Evolutionary conservation across 2,888 invertebrate genomes (phyloP), one percentile per base, ranked within the genome.

Genomic region (Eucera pruinosa): DNA sequence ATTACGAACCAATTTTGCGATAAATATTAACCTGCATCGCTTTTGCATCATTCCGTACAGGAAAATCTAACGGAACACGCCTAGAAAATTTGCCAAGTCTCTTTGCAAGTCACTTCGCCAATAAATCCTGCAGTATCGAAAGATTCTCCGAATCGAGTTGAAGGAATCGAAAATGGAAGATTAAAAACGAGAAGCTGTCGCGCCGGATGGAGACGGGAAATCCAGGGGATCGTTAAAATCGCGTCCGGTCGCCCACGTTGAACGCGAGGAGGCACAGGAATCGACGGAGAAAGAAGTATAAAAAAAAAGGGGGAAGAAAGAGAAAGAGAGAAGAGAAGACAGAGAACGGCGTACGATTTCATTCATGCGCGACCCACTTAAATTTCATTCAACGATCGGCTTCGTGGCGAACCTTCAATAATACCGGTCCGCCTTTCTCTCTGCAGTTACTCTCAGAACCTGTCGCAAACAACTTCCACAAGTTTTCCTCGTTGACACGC

Each of bases 231-330:
- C 86, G 77, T 80, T 84, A 75, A 79, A 87, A 86, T 87, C 86
- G 86, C 89, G 86, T 89, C 90, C 89, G 89, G 89, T 90, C 90
- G 88, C 90, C 90, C 85, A 90, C 90, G 82, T 85, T 15, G 11
- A 61, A 41, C 20, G 55, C 52, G 25, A 62, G 60, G n/a, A 57
- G 25, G 64, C 69, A 47, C 66, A 45, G 54, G 20, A 60, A 48
- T 36, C 50, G 36, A 45, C 2, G 30, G 23, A 30, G 57, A 33
- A 9, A 1, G 36, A 36, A 57, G 11, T n/a, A 4, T 20, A 18
- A 33, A 27, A 20, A 48, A 48, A 48, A 18, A 47, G 27, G 30
- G 18, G 23, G 15, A 15, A 54, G 52, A 54, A 6, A 9, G 18
- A 60, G 52, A 23, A 20, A 13, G 11, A 20, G 27, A 13, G 25